Percentiles rank a stretch among this genome's conserved stretches.
These are phyloP conservation scores for Eumerus sabulonum DNA, from an alignment of 2,888 invertebrate genomes.

Conservation along the genomic window DNA sequence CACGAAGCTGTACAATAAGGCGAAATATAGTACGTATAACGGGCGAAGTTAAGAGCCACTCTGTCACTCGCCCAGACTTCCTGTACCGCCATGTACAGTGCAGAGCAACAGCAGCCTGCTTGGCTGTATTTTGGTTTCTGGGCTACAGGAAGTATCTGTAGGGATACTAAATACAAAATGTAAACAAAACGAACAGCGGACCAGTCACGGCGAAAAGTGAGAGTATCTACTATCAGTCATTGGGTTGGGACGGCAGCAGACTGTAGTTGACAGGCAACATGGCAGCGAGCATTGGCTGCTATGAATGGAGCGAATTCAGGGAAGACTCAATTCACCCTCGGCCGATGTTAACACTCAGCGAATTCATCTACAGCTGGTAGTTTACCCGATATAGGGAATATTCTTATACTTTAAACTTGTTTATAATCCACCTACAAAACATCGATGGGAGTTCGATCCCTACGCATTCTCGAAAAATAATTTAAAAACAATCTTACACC, in stretches of 20 bases:
- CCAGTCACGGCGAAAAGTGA: constrained; percentile 44
- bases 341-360: neutral
- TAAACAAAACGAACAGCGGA: constrained; percentile 37
- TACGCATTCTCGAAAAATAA: too few species aligned
- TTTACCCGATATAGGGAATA: too few species aligned
- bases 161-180: constrained; percentile 25
- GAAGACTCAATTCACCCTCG: too few species aligned
- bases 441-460: too few species aligned
- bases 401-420: too few species aligned
- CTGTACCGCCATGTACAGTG: neutral
- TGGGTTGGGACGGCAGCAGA: too few species aligned
- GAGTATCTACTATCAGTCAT: constrained; percentile 10
- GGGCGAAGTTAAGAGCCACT: constrained; percentile 21
- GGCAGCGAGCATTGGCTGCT: constrained; percentile 17
- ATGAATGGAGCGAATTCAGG: constrained; percentile 22
- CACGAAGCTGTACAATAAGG: constrained; percentile 4
- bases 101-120: constrained; percentile 4
- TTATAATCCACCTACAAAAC: too few species aligned
- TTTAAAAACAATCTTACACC: too few species aligned
- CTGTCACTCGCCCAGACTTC: constrained; percentile 43
- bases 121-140: constrained; percentile 6
- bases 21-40: constrained; percentile 14
- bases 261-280: too few species aligned
- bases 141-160: constrained; percentile 2
- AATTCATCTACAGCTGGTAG: constrained; percentile 3